Evolutionary conservation across 2,888 invertebrate species (phyloP), one percentile per base, ranked within the genome.

Genomic region (Acleris sparsana): DNA sequence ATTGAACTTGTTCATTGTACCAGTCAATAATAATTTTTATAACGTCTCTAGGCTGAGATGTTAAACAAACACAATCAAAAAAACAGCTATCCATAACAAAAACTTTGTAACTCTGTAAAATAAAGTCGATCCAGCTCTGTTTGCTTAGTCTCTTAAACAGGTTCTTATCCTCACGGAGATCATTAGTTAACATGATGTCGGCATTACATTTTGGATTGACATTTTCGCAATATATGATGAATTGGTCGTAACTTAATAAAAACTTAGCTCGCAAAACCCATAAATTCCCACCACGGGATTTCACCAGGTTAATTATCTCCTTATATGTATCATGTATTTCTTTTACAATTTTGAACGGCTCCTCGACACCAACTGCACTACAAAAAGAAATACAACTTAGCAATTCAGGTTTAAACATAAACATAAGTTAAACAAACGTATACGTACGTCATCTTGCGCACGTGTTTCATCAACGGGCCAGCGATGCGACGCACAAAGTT

Each of bases 91-190:
- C 87, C 75, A 94, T 81, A 6, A 94, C 81, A 53, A 94, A 93
- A 22, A 92, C 89, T 82, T 94, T 95, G 73, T 94, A 95, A 52
- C 93, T 93, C 81, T 95, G 94, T 62, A 95, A 78, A 72, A 94
- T 86, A 44, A 95, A 83, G 75, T 95, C 95, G 18, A 95, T 73
- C 95, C 95, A 95, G 69, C 89, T 88, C 77, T 92, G 92, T 74
- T 91, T 92, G 70, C 82, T 88, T 46, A 92, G 74, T 72, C 91
- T 84, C 29, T 85, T 71, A 71, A 81, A 92, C 67, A 89, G 76
- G 25, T 70, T 68, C 2, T 71, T 60, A 70, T 92, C 80, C 16
- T 70, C 71, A 65, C 85, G 60, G 6, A 92, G 78, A 71, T 87
- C 78, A 72, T 78, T 74, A 3, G 77, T 82, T 33, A 85, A 72